Conservation (phyloP, 2,888 invertebrate genomes). For the Parapristionchus giblindavisi region DNA sequence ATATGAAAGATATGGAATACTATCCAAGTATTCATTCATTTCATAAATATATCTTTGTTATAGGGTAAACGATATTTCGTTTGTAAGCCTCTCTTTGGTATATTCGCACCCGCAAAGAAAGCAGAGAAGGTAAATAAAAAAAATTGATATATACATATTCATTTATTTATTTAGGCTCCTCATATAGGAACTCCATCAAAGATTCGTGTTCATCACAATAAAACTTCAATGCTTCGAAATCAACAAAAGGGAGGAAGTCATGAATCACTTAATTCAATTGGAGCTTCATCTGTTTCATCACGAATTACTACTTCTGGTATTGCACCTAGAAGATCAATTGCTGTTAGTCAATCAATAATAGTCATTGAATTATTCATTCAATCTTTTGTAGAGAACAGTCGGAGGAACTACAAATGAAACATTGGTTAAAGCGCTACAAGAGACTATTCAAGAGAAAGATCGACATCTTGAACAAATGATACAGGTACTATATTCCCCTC, state of each 20-base stretch:
- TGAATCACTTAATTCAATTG: conserved; percentile 86
- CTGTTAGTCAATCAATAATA: not conserved
- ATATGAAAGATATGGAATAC: too few relatives aligned
- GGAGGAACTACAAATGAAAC: conserved; percentile 18
- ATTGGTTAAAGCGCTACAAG: conserved; percentile 75
- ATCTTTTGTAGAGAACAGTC: conserved; percentile 10
- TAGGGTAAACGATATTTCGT: conserved; percentile 83
- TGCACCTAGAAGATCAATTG: conserved; percentile 5
- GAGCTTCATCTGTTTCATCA: conserved; percentile 71
- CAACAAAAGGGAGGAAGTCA: conserved; percentile 74
- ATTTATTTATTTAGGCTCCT: conserved; percentile 17
- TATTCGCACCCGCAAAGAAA: conserved; percentile 84
- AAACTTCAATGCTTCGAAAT: conserved; percentile 53
- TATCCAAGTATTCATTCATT: conserved; percentile 2
- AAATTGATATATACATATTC: not conserved
- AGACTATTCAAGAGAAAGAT: conserved; percentile 89
- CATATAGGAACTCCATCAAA: conserved; percentile 24
- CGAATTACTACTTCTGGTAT: conserved; percentile 37
- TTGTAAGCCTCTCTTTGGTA: conserved; percentile 87
- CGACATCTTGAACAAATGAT: conserved; percentile 90
- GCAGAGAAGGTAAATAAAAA: conserved; percentile 33
- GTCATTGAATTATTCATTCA: not conserved
- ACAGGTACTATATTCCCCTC: conserved; percentile 85
- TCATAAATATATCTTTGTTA: too few relatives aligned
- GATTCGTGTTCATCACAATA: conserved; percentile 52